A percentile compares a stretch with the other conserved stretches of the same genome.
Conservation (phyloP, 1,140 invertebrate genomes). For the Propsilocerus akamusi region DNA sequence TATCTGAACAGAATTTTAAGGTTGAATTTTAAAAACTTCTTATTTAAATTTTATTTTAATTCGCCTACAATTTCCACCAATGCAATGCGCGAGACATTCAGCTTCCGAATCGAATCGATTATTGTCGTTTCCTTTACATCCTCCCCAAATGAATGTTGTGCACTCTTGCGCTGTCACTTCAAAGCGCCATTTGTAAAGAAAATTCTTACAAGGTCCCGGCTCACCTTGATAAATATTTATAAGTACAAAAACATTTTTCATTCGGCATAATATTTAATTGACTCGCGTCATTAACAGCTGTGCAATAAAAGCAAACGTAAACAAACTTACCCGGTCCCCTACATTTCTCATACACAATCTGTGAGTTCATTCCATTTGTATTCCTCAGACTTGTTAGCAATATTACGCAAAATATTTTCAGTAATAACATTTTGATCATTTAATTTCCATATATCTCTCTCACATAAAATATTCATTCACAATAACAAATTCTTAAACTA, state of each 20-base stretch:
- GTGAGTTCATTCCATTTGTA: not conserved
- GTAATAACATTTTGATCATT: not conserved
- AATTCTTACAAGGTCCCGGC: conserved; percentile 43
- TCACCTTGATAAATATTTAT: conserved; percentile 14
- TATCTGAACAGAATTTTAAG: conserved; percentile 12
- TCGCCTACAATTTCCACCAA: conserved; percentile 30
- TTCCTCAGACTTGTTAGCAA: not conserved
- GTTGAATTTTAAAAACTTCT: not conserved
- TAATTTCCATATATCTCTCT: not conserved
- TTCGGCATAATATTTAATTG: no score
- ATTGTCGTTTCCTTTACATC: conserved; percentile 52
- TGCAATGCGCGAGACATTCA: conserved; percentile 46
- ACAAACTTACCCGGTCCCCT: not conserved
- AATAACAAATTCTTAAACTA: no score
- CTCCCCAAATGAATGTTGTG: conserved; percentile 52
- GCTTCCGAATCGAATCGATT: conserved; percentile 58
- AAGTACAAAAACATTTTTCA: no score
- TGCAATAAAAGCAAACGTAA: no score
- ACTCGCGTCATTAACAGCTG: no score
- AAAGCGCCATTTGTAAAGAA: conserved; percentile 51
- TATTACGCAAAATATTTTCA: not conserved
- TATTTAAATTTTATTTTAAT: not conserved
- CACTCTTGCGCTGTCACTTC: conserved; percentile 44
- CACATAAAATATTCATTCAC: no score
- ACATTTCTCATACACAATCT: not conserved